Evolutionary conservation across 2,888 invertebrate species (phyloP).

Genomic region (Neria commutata): DNA sequence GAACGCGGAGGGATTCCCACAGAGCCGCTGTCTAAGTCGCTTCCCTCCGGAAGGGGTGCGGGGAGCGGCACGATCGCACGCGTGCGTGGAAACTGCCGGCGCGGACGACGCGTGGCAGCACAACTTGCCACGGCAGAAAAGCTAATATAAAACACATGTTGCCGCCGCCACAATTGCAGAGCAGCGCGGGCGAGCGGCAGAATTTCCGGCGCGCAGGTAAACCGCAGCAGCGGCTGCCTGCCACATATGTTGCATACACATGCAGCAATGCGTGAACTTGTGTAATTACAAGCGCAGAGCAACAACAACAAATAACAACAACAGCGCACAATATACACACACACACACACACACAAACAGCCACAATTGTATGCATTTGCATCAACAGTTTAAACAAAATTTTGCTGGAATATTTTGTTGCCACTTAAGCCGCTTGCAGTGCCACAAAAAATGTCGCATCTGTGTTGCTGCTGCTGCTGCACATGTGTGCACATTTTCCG

Average conservation of each 20-base stretch:
- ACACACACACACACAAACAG: conserved; percentile 3
- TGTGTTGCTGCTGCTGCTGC: neutral
- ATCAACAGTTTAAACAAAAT: too few species aligned
- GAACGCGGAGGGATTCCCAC: neutral
- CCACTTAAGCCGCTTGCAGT: too few species aligned
- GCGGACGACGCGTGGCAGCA: neutral
- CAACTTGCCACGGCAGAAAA: conserved; percentile 23
- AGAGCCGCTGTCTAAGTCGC: neutral
- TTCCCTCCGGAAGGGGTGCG: conserved; percentile 3
- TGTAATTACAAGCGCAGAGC: too few species aligned
- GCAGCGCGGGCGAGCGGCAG: conserved; percentile 13
- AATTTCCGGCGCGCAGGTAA: neutral
- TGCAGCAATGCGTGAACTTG: conserved; percentile 20
- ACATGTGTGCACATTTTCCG: neutral
- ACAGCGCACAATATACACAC: too few species aligned
- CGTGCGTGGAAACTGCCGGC: conserved; percentile 8
- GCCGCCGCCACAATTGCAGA: conserved; percentile 40
- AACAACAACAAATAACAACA: too few species aligned
- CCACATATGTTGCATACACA: conserved; percentile 2
- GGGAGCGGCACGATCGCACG: neutral
- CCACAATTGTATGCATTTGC: neutral
- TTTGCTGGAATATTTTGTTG: too few species aligned
- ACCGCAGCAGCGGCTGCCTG: neutral
- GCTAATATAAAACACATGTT: conserved; percentile 43
- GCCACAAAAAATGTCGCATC: neutral